Conservation (phyloP, 2,797 vertebrate species). For the Eleutherodactylus coqui region DNA sequence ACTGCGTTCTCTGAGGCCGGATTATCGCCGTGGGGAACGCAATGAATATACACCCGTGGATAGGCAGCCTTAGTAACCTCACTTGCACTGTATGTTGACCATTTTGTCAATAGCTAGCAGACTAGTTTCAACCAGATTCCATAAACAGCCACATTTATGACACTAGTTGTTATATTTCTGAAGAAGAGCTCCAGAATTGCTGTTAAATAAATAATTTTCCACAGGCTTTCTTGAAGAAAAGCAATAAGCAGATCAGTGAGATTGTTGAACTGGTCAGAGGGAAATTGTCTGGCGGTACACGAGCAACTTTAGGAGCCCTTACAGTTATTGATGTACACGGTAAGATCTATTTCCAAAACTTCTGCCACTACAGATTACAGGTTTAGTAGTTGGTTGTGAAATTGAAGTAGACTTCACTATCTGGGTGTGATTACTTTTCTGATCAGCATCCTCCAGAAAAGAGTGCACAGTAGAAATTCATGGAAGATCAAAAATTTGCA, state of each 20-base stretch:
- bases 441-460: neutral
- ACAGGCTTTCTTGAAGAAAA: constrained; percentile 86
- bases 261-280: constrained; percentile 91
- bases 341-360: constrained; percentile 69
- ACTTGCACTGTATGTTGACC: neutral
- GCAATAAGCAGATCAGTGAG: constrained; percentile 86
- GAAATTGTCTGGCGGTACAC: constrained; percentile 86
- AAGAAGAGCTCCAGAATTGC: neutral
- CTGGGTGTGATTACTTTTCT: constrained; percentile 21
- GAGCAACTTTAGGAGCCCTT: constrained; percentile 89
- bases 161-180: neutral
- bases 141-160: neutral
- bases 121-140: neutral
- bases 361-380: neutral
- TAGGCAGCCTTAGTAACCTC: too few species aligned
- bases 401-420: constrained; percentile 21
- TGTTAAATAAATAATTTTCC: constrained; percentile 15
- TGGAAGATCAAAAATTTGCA: neutral
- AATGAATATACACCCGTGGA: too few species aligned
- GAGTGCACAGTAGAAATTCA: neutral
- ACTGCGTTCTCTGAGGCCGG: too few species aligned
- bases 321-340: constrained; percentile 93
- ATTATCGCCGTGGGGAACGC: too few species aligned
- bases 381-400: neutral
- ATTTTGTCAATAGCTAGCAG: neutral